Conservation (phyloP, 2,888 invertebrate genomes). For the Mimas tiliae region DNA sequence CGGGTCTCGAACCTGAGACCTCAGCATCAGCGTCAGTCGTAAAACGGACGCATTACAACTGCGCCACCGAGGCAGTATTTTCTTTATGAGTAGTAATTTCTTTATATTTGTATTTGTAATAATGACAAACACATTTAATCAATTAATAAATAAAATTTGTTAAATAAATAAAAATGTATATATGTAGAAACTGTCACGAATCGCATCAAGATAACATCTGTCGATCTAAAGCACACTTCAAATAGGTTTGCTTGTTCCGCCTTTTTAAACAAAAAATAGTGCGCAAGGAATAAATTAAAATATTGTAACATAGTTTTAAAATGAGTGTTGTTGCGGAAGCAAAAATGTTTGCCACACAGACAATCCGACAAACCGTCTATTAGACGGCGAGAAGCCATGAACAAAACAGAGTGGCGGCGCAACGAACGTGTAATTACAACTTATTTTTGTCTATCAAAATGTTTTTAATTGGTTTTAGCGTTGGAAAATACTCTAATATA, state of each 20-base stretch:
- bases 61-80: no score
- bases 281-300: slow-evolving; percentile 60
- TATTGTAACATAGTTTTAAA: slow-evolving; percentile 52
- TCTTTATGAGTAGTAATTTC: no score
- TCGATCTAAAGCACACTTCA: slow-evolving; percentile 43
- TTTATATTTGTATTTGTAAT: no score
- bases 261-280: slow-evolving; percentile 56
- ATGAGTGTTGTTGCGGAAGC: slow-evolving; percentile 57
- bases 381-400: slow-evolving; percentile 55
- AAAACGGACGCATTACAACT: no score
- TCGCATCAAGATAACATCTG: slow-evolving; percentile 31
- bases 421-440: slow-evolving; percentile 65
- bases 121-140: no score
- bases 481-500: slow-evolving; percentile 76
- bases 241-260: slow-evolving; percentile 50
- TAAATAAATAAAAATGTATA: not conserved
- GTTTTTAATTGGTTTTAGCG: slow-evolving; percentile 80
- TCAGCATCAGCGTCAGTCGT: no score
- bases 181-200: slow-evolving; percentile 7
- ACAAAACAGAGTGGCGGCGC: slow-evolving; percentile 61
- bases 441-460: slow-evolving; percentile 82
- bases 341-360: slow-evolving; percentile 65
- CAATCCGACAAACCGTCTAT: slow-evolving; percentile 71
- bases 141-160: no score
- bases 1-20: no score